These are phyloP conservation scores for Helleia helle DNA, from an alignment of 2,888 invertebrate genomes.

Conservation along the genomic window DNA sequence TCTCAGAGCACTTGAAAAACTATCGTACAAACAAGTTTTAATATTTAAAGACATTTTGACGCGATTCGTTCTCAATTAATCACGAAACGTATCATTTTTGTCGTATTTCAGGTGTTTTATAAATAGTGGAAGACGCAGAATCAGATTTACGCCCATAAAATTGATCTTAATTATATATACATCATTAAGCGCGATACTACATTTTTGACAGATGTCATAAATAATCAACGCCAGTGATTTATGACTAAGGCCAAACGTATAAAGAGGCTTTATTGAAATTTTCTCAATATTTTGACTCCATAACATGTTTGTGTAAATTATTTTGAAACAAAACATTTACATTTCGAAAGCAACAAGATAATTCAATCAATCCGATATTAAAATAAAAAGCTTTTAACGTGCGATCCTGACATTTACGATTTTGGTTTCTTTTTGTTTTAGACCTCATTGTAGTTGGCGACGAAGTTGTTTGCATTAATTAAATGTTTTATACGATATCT, in stretches of 20 bases:
- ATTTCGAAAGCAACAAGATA: background rate
- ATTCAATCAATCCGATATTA: background rate
- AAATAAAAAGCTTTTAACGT: constrained; percentile 5
- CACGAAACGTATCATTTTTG: no score
- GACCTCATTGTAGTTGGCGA: background rate
- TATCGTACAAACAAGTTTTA: background rate
- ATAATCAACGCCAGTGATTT: no score
- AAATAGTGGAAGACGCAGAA: no score
- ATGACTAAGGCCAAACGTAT: no score
- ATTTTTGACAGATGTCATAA: no score
- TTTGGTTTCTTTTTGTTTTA: background rate
- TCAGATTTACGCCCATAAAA: no score
- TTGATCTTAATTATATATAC: no score
- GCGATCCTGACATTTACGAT: background rate
- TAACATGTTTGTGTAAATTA: background rate
- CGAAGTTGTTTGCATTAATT: constrained; percentile 9
- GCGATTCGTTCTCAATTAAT: no score
- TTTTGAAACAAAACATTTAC: background rate
- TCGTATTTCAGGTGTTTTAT: no score
- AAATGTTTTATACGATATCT: constrained; percentile 5
- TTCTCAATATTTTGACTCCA: no score
- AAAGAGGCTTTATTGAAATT: no score
- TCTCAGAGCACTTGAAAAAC: background rate
- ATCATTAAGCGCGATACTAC: no score
- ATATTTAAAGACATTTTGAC: background rate